Percentiles rank a stretch among this genome's conserved stretches.
These are phyloP conservation scores for Hemiprocne comata DNA, from an alignment of 2,113 vertebrate species.

Conservation along the genomic window DNA sequence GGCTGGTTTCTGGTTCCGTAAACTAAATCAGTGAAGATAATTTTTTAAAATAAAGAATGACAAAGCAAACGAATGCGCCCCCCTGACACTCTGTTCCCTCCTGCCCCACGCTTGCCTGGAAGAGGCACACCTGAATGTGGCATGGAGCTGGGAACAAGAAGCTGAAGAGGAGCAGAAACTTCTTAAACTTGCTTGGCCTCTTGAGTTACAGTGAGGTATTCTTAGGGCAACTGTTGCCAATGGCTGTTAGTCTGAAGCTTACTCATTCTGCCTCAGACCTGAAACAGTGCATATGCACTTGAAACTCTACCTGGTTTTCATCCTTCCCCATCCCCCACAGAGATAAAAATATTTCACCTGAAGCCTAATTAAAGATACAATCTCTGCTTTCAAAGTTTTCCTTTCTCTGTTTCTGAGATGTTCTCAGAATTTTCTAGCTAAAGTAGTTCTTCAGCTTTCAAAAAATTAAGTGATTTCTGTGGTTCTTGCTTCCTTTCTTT, in stretches of 20 bases:
- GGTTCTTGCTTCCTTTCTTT: background rate
- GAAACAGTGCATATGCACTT: background rate
- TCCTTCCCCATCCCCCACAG: background rate
- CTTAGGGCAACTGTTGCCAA: background rate
- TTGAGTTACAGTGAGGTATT: background rate
- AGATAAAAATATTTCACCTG: background rate
- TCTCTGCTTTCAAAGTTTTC: background rate
- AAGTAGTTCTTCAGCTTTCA: background rate
- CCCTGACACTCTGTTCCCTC: rapidly evolving
- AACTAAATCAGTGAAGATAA: background rate
- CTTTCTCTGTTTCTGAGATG: background rate
- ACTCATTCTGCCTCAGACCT: background rate
- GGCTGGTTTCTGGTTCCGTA: background rate
- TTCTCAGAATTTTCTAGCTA: background rate
- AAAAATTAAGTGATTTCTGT: background rate
- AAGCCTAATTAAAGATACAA: background rate
- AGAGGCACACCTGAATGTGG: background rate
- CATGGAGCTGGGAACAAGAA: background rate
- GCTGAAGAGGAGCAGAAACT: background rate
- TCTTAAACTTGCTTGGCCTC: background rate
- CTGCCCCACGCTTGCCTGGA: rapidly evolving
- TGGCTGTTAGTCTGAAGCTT: background rate
- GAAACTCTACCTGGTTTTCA: slow-evolving; percentile 21
- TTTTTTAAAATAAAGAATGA: background rate
- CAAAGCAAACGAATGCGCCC: background rate